Percentiles rank a stretch among this genome's conserved stretches.
Evolutionary conservation across 2,888 invertebrate species (phyloP).

Genomic region (Abscondita cerata): DNA sequence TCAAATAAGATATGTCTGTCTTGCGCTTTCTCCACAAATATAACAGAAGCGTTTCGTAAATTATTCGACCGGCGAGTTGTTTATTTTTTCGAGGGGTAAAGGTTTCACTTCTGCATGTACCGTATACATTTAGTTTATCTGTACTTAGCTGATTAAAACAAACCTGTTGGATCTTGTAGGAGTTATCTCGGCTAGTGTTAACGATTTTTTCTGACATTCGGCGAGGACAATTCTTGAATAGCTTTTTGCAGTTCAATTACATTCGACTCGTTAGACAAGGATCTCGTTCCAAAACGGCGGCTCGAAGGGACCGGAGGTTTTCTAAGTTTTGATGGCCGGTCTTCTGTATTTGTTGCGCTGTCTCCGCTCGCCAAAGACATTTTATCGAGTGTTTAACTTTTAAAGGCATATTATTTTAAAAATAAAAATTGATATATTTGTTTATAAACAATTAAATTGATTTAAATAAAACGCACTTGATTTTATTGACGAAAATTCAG

Average conservation of each 20-base stretch:
- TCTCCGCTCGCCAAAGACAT: neutral
- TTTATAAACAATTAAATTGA: slow-evolving; percentile 1
- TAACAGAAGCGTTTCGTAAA: neutral
- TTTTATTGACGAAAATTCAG: too few relatives aligned
- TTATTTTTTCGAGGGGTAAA: neutral
- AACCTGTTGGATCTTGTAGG: neutral
- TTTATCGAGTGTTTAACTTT: neutral
- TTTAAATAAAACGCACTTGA: neutral
- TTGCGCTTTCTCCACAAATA: neutral
- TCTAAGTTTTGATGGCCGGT: neutral
- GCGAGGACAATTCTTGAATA: neutral
- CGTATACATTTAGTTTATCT: too few relatives aligned
- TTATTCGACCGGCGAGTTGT: neutral
- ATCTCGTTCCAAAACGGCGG: neutral
- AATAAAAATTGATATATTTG: neutral
- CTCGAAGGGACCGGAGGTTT: neutral
- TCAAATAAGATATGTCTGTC: neutral
- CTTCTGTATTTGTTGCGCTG: neutral
- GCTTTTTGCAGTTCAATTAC: neutral
- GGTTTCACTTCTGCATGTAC: too few relatives aligned
- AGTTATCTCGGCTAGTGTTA: slow-evolving; percentile 5
- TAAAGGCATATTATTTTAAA: neutral
- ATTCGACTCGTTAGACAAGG: neutral
- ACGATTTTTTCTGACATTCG: neutral
- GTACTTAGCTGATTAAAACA: neutral